Evolutionary conservation across 2,113 vertebrate species (phyloP), one percentile per base, ranked within the genome.

Genomic region (Ochotona princeps): DNA sequence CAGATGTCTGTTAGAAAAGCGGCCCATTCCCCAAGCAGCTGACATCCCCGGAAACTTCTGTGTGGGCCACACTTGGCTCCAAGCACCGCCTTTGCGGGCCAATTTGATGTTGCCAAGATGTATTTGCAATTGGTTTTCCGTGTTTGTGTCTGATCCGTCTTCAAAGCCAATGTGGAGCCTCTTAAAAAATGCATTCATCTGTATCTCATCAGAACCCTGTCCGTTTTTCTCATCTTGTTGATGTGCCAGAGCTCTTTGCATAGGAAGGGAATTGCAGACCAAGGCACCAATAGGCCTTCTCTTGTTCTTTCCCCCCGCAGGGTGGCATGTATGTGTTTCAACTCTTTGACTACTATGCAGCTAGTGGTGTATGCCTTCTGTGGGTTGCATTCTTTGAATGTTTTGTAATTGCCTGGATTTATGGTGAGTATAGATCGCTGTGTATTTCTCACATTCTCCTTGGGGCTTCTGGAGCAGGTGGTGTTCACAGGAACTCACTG

Each of bases 331-430:
- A 99, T 97, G 99, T 99, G 98, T 99, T 99, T 97, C 99, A 99
- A 97, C 99, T 99, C 98, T 99, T 99, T 98, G 99, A 99, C 98
- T 99, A 99, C 99, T 99, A 99, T 98, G 99, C 99, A 98, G 99
- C 99, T 98, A 99, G 99, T 95, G 99, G 99, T 98, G 99, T 99
- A 98, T 99, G 99, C 99, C 99, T 99, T 98, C 98, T 99, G 98
- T 99, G 99, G 99, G 99, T 99, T 97, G 99, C 99, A 98, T 99
- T 99, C 99, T 99, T 99, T 98, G 99, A 99, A 99, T 99, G 99
- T 98, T 98, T 99, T 98, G 99, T 99, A 98, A 98, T 99, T 98
- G 99, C 99, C 98, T 99, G 99, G 99, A 98, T 99, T 98, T 99
- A 99, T 98, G 99, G 99, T 99, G 98, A 99, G 99, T 97, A 88